Evolutionary conservation across 2,888 invertebrate species (phyloP).

Genomic region (Patella depressa): DNA sequence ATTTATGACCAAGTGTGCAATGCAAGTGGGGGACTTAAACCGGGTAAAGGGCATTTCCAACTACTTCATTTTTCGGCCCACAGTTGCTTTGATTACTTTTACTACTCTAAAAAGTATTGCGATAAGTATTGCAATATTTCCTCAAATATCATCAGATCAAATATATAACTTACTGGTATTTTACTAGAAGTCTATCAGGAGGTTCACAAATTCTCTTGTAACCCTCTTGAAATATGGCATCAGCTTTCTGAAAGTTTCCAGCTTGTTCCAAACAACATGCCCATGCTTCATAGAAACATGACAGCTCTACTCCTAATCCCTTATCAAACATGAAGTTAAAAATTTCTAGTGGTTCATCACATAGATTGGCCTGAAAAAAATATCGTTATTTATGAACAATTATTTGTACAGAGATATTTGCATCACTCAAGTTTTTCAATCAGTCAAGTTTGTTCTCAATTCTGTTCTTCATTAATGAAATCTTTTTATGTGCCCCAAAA

Average conservation of each 20-base stretch:
- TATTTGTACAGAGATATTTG: too few species aligned
- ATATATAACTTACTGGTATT: constrained; percentile 55
- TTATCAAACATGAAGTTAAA: constrained; percentile 86
- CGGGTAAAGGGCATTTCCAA: too few species aligned
- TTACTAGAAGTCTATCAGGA: constrained; percentile 75
- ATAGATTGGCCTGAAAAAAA: constrained; percentile 56
- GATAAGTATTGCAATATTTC: too few species aligned
- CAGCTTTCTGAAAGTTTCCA: constrained; percentile 86
- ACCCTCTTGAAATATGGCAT: constrained; percentile 85
- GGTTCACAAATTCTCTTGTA: constrained; percentile 85
- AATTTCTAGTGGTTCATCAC: constrained; percentile 74
- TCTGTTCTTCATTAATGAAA: too few species aligned
- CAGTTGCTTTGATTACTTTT: too few species aligned
- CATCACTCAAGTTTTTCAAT: too few species aligned
- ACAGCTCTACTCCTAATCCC: constrained; percentile 84
- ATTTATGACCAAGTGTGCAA: not conserved
- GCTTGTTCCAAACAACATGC: constrained; percentile 87
- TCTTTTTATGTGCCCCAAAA: not conserved
- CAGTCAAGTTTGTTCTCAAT: too few species aligned
- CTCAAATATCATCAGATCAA: too few species aligned
- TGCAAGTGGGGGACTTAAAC: too few species aligned
- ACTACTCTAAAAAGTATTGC: too few species aligned
- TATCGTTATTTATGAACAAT: not conserved
- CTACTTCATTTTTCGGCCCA: too few species aligned
- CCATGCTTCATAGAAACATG: constrained; percentile 91